A percentile compares a stretch with the other conserved stretches of the same genome.
These are phyloP conservation scores for Nemopilema nomurai DNA, from an alignment of 30 jellyfish, hydroid and myxozoan species.

Conservation along the genomic window DNA sequence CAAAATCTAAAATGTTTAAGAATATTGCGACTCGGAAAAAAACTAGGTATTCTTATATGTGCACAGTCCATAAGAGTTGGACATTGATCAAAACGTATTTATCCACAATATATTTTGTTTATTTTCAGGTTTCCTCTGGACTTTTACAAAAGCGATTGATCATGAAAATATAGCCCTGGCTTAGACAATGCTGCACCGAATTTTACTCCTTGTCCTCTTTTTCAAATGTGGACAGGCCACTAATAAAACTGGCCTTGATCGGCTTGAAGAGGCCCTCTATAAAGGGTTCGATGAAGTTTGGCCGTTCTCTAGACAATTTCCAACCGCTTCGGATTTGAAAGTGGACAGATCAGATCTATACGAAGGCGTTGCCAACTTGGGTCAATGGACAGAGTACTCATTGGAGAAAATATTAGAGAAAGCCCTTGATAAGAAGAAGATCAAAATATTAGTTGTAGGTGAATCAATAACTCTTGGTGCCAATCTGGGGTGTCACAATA, in stretches of 20 bases:
- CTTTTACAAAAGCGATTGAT: too few relatives aligned
- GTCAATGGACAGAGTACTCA: slow-evolving; percentile 77
- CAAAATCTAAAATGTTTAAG: too few relatives aligned
- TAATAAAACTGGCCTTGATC: background rate
- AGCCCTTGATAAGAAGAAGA: slow-evolving; percentile 58
- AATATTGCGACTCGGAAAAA: too few relatives aligned
- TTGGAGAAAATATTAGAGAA: slow-evolving; percentile 52
- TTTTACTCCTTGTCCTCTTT: background rate
- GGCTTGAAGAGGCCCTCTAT: slow-evolving; percentile 50
- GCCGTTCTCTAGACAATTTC: slow-evolving; percentile 70
- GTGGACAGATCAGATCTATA: slow-evolving; percentile 45
- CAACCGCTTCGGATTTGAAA: slow-evolving; percentile 48
- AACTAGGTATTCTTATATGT: too few relatives aligned
- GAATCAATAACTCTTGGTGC: slow-evolving; percentile 93
- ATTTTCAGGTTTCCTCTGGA: background rate
- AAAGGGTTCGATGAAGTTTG: slow-evolving; percentile 70
- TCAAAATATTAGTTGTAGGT: slow-evolving; percentile 71
- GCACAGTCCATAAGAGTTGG: too few relatives aligned
- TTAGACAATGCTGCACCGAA: background rate
- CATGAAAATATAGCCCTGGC: background rate
- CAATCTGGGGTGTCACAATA: slow-evolving; percentile 85
- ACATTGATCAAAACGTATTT: too few relatives aligned
- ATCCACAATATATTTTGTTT: background rate
- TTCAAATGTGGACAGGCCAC: background rate
- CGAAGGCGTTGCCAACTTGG: slow-evolving; percentile 70